A percentile compares a stretch with the other conserved stretches of the same genome.
These are phyloP conservation scores for Gorsachius goisagi DNA, from an alignment of 2,113 vertebrate species.

Conservation along the genomic window DNA sequence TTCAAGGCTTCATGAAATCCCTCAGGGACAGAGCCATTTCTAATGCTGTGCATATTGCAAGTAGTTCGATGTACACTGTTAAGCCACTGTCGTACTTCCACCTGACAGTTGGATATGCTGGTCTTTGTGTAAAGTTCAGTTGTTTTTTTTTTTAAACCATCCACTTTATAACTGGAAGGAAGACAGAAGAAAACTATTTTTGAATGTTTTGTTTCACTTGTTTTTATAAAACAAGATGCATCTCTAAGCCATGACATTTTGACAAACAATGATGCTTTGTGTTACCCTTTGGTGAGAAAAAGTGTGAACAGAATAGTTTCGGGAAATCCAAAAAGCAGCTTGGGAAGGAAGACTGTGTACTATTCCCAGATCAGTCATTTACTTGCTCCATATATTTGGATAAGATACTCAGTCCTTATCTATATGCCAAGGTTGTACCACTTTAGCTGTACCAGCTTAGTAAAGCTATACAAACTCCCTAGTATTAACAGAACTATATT, in stretches of 20 bases:
- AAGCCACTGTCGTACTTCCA: not conserved
- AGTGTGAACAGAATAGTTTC: conserved; percentile 4
- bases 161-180: not conserved
- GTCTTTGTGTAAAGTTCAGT: not conserved
- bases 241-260: conserved; percentile 26
- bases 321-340: not conserved
- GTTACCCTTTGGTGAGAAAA: not conserved
- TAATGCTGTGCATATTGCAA: not conserved
- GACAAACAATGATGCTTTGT: conserved; percentile 35
- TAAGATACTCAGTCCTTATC: conserved; percentile 55
- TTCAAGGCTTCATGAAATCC: not conserved
- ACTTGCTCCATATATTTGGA: conserved; percentile 13
- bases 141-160: not conserved
- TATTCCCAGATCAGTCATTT: conserved; percentile 17
- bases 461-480: not conserved
- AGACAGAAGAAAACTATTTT: not conserved
- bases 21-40: not conserved
- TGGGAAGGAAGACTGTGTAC: conserved; percentile 9
- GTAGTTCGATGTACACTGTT: not conserved
- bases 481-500: not conserved
- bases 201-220: not conserved
- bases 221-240: conserved; percentile 7
- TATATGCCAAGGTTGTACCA: conserved; percentile 13
- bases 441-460: not conserved
- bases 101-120: not conserved